Percentiles rank a stretch among this genome's conserved stretches.
Evolutionary conservation across 2,113 vertebrate species (phyloP).

Genomic region (Varanus salvator): DNA sequence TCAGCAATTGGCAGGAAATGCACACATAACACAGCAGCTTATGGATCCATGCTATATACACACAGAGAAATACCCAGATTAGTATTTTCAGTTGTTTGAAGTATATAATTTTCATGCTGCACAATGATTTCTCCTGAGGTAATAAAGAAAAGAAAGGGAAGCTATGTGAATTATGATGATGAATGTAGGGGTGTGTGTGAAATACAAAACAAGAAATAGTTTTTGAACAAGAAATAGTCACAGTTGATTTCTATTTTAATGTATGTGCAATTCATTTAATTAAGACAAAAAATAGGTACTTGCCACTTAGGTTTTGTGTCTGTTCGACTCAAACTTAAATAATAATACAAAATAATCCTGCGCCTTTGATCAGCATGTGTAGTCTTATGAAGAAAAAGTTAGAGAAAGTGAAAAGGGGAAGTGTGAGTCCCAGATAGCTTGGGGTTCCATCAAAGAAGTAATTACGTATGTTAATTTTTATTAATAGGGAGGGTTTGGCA

Average conservation of each 20-base stretch:
- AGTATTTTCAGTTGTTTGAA: not conserved
- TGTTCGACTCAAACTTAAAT: too few species aligned
- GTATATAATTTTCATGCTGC: not conserved
- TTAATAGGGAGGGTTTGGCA: not conserved
- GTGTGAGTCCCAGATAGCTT: not conserved
- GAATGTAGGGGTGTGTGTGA: not conserved
- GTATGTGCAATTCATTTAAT: not conserved
- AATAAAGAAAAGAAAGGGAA: not conserved
- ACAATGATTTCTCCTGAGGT: not conserved
- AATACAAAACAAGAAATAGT: not conserved
- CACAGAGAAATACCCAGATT: not conserved
- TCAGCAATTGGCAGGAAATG: slow-evolving; percentile 21
- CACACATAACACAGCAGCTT: slow-evolving; percentile 32
- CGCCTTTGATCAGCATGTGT: too few species aligned
- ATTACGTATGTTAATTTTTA: not conserved
- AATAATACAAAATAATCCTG: too few species aligned
- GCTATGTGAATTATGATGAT: not conserved
- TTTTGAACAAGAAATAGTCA: not conserved
- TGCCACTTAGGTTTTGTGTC: too few species aligned
- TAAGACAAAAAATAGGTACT: too few species aligned
- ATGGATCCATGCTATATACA: not conserved
- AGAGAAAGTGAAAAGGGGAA: not conserved
- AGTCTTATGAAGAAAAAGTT: not conserved
- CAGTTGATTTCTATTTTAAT: not conserved
- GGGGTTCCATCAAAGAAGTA: not conserved